These are phyloP conservation scores for Piezodorus guildinii DNA, from an alignment of 1,140 invertebrate species.

Conservation along the genomic window DNA sequence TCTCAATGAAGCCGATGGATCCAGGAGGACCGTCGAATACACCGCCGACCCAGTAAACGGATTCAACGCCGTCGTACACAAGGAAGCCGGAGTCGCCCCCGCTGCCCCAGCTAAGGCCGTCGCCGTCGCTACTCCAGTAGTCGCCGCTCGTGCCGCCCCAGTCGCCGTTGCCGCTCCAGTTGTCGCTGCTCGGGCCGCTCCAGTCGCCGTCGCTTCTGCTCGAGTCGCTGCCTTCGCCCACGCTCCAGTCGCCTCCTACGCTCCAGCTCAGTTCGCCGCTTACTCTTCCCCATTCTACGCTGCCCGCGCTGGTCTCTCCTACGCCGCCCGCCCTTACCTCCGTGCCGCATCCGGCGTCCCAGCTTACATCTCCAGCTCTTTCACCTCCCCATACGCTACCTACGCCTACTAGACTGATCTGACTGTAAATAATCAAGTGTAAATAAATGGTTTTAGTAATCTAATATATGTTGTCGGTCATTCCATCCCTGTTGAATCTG, in stretches of 20 bases:
- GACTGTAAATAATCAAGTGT: no score
- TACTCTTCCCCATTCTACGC: slow-evolving; percentile 31
- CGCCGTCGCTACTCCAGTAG: not conserved
- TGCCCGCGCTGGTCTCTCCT: slow-evolving; percentile 31
- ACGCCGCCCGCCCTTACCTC: slow-evolving; percentile 11
- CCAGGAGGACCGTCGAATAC: not conserved
- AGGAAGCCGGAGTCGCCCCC: not conserved
- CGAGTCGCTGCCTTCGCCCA: not conserved
- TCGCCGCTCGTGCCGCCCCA: not conserved
- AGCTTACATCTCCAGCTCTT: no score
- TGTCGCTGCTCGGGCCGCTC: not conserved
- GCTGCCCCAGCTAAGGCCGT: not conserved
- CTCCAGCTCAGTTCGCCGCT: slow-evolving; percentile 28
- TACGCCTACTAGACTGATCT: no score
- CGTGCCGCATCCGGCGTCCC: no score
- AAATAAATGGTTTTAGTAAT: no score
- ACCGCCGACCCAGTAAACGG: not conserved
- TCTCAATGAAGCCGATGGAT: slow-evolving; percentile 30
- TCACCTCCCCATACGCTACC: no score
- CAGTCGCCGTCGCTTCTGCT: slow-evolving; percentile 15
- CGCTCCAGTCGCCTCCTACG: slow-evolving; percentile 15
- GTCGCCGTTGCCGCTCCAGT: not conserved
- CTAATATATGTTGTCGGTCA: no score
- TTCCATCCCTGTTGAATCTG: not conserved
- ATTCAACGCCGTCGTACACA: not conserved